Evolutionary conservation across 2,797 vertebrate genomes (phyloP).

Genomic region (Anniella stebbinsi): DNA sequence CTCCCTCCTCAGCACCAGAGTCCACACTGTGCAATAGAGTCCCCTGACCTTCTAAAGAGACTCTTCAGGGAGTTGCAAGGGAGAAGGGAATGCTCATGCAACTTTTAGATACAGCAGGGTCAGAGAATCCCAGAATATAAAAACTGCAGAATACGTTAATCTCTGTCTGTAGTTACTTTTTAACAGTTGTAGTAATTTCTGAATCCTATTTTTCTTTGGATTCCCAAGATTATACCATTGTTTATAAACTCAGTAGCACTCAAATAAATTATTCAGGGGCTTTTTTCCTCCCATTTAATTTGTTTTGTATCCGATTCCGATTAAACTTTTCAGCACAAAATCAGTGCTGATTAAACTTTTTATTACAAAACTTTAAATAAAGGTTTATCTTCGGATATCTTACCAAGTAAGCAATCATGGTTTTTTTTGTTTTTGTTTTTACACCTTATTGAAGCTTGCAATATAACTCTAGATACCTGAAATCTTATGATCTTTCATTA

Average conservation of each 20-base stretch:
- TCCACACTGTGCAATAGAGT: neutral
- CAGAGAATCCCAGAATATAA: neutral
- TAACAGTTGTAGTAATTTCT: neutral
- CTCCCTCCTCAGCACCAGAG: neutral
- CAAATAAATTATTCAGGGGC: neutral
- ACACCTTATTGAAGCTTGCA: neutral
- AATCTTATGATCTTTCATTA: neutral
- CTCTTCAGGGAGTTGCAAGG: neutral
- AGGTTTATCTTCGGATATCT: neutral
- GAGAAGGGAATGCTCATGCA: neutral
- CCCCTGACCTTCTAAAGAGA: neutral
- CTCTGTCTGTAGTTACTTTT: neutral
- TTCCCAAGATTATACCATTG: neutral
- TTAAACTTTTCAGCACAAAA: neutral
- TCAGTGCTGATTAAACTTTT: neutral
- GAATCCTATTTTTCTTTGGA: too few species aligned
- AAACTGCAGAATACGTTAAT: neutral
- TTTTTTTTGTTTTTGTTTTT: neutral
- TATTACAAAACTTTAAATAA: neutral
- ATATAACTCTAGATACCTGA: neutral
- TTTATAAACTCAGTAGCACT: neutral
- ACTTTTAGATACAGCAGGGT: neutral
- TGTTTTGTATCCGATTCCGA: neutral
- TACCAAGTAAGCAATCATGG: neutral
- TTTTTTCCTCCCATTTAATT: neutral